Evolutionary conservation across 2,888 invertebrate genomes (phyloP).

Genomic region (Limnephilus lunatus): DNA sequence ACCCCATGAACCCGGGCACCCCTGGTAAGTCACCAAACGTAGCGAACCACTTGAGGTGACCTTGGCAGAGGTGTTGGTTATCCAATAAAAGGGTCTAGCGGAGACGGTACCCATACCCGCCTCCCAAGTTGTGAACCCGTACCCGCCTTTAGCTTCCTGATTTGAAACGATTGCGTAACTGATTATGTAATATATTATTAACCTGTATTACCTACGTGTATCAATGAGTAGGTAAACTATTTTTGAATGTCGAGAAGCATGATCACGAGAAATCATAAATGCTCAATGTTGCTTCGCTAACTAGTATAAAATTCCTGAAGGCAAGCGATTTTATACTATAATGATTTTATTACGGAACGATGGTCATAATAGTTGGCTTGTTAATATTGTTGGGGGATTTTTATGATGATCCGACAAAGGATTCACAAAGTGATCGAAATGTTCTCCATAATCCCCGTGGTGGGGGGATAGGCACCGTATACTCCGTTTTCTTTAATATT

Average conservation of each 20-base stretch:
- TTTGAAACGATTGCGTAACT: not conserved
- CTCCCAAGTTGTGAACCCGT: no score
- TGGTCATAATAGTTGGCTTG: constrained; percentile 49
- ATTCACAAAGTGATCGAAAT: constrained; percentile 47
- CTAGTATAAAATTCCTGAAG: constrained; percentile 31
- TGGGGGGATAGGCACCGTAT: constrained; percentile 9
- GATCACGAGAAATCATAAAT: constrained; percentile 7
- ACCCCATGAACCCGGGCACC: no score
- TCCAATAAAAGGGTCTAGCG: no score
- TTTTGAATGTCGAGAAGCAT: not conserved
- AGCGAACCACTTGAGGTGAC: no score
- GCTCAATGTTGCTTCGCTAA: constrained; percentile 23
- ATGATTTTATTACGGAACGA: constrained; percentile 47
- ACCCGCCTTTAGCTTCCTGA: no score
- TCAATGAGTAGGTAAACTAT: not conserved
- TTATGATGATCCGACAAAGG: constrained; percentile 52
- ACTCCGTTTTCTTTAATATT: not conserved
- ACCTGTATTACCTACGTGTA: not conserved
- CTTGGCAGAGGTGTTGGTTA: no score
- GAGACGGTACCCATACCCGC: no score
- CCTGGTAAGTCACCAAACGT: no score
- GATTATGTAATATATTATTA: not conserved
- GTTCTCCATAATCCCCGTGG: constrained; percentile 32
- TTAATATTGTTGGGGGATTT: constrained; percentile 50
- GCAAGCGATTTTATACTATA: constrained; percentile 35